Evolutionary conservation across 2,888 invertebrate genomes (phyloP), one percentile per base, ranked within the genome.

Genomic region (Oligia latruncula): DNA sequence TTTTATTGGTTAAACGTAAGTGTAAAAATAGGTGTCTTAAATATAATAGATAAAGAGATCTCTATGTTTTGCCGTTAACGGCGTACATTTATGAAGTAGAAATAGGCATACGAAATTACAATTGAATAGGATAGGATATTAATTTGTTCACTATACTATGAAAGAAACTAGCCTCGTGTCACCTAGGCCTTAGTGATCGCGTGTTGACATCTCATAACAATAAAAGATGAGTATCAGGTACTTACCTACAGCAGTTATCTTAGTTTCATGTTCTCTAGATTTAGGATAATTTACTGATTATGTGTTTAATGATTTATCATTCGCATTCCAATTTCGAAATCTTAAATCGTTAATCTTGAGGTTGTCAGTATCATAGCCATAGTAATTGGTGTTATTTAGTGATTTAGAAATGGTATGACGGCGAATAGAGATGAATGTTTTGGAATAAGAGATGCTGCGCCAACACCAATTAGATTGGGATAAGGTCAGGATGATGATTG

Each of bases 281-380:
- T 87, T 74, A 78, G 84, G 87, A 87, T 87, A 62, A 87, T 87
- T 79, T 79, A 87, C 58, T 76, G 73, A 71, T 78, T 62, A 65
- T 74, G 74, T 71, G 73, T 73, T 68, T 66, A 46, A 74, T 70
- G 78, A 84, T 84, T 82, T 78, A 78, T 78, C 71, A 71, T 67
- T 84, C 70, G 49, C 83, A 87, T 84, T 84, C 84, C 84, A 64
- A 4, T 43, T 72, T 78, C 64, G 83, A 84, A 84, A 84, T 83
- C 83, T 35, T 35, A 35, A 35, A 40, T 58, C 78, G 68, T 86
- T 65, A 49, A 82, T 86, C 83, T 71, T 72, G 58, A 20, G 52
- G 29, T 72, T 74, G 64, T 15, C 62, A 78, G 74, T 67, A 78
- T 82, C 20, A 78, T 60, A 20, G 64, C 55, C 46, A 71, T 70